phyloP scores from a whole-genome alignment of 2,888 invertebrate species.

The Ophion slaviceki region DNA sequence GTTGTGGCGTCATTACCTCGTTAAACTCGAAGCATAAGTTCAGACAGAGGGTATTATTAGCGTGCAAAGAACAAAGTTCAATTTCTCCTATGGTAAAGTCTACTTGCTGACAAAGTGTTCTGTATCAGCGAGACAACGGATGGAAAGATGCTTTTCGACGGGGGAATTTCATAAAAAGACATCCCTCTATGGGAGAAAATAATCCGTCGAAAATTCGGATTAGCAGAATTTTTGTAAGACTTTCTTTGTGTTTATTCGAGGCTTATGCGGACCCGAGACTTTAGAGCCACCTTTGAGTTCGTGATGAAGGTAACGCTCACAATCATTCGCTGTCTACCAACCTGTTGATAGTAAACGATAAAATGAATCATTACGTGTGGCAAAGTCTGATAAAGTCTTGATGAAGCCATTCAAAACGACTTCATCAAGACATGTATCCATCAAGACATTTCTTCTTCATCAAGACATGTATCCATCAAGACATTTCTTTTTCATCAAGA shows the following conservation, averaged over 20 bases:
- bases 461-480: too few species aligned
- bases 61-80: neutral
- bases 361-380: neutral
- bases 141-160: neutral
- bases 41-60: neutral
- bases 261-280: too few species aligned
- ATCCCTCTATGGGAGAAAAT: neutral
- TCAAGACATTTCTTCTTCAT: too few species aligned
- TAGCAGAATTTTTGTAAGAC: neutral
- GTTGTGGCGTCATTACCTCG: slow-evolving; percentile 30
- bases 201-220: too few species aligned
- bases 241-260: too few species aligned
- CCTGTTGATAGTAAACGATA: slow-evolving; percentile 32
- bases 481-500: too few species aligned
- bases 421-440: too few species aligned
- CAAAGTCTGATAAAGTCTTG: neutral
- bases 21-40: slow-evolving; percentile 6
- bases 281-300: too few species aligned
- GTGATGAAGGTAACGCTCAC: too few species aligned
- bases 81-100: neutral
- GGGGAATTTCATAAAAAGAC: neutral
- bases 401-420: too few species aligned
- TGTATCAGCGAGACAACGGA: neutral
- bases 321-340: slow-evolving; percentile 7
- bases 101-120: neutral